Percentiles rank a stretch among this genome's conserved stretches.
Evolutionary conservation across 2,888 invertebrate species (phyloP).

Genomic region (Hypsopygia costalis): DNA sequence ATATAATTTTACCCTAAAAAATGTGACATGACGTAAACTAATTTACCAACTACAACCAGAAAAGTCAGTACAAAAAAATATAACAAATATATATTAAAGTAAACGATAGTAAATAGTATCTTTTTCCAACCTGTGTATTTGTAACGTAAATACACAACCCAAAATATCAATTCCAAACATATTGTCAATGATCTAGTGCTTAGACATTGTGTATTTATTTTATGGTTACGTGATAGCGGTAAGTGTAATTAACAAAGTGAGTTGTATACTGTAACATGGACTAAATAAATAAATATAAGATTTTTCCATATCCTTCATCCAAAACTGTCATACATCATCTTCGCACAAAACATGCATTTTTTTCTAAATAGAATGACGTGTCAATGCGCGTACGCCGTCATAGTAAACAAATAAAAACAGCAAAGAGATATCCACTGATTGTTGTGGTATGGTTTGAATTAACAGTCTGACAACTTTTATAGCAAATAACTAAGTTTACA

Average conservation of each 20-base stretch:
- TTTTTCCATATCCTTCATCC: conserved; percentile 24
- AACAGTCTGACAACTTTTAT: neutral
- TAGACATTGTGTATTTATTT: conserved; percentile 12
- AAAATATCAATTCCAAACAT: no score
- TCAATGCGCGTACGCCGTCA: conserved; percentile 16
- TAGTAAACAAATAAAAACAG: conserved; percentile 13
- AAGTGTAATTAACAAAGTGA: conserved; percentile 27
- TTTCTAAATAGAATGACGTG: conserved; percentile 16
- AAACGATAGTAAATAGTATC: no score
- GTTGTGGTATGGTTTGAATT: neutral
- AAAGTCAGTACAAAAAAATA: neutral
- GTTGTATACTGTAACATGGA: conserved; percentile 16
- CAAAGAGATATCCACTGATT: conserved; percentile 12
- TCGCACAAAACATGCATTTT: conserved; percentile 10
- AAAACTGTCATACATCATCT: conserved; percentile 14
- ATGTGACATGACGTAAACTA: no score
- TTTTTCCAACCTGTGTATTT: no score
- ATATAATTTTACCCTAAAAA: conserved; percentile 27
- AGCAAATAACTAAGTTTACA: neutral
- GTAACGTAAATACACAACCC: no score
- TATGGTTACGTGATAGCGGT: conserved; percentile 23
- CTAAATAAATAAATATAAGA: conserved; percentile 35
- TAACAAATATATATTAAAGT: no score
- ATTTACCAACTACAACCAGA: neutral
- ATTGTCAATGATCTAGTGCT: neutral